Evolutionary conservation across 1,140 invertebrate species (phyloP).

Genomic region (Penaeus chinensis): DNA sequence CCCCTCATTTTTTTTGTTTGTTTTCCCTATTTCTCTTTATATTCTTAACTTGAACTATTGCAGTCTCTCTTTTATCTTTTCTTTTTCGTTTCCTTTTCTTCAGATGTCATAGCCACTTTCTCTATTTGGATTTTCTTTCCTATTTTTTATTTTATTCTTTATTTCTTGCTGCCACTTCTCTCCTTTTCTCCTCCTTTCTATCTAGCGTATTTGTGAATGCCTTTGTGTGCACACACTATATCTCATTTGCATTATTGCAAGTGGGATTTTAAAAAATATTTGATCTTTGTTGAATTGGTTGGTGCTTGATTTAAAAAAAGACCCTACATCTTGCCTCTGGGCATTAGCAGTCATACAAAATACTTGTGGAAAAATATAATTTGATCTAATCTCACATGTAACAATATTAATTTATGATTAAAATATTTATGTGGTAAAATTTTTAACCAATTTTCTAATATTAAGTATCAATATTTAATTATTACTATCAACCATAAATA

Average conservation of each 20-base stretch:
- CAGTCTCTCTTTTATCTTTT: slow-evolving; percentile 15
- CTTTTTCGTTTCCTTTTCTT: not conserved
- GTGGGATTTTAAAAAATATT: not conserved
- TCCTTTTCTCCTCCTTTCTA: slow-evolving; percentile 20
- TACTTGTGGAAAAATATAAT: too few species aligned
- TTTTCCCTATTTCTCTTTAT: not conserved
- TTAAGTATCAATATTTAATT: too few species aligned
- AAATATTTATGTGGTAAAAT: too few species aligned
- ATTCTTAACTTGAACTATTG: not conserved
- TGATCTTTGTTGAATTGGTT: too few species aligned
- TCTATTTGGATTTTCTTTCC: not conserved
- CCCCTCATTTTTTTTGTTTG: not conserved
- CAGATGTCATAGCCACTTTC: not conserved
- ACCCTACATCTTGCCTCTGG: too few species aligned
- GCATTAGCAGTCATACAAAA: too few species aligned
- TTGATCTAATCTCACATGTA: too few species aligned
- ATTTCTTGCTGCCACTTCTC: not conserved
- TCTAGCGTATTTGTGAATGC: not conserved
- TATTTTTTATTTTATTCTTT: slow-evolving; percentile 1
- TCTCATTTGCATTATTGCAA: too few species aligned
- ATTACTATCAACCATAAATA: too few species aligned
- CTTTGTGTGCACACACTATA: not conserved
- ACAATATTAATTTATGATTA: too few species aligned
- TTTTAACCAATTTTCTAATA: too few species aligned
- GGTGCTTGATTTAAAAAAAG: too few species aligned